Evolutionary conservation across 2,113 vertebrate species (phyloP).

Genomic region (Misgurnus anguillicaudatus): DNA sequence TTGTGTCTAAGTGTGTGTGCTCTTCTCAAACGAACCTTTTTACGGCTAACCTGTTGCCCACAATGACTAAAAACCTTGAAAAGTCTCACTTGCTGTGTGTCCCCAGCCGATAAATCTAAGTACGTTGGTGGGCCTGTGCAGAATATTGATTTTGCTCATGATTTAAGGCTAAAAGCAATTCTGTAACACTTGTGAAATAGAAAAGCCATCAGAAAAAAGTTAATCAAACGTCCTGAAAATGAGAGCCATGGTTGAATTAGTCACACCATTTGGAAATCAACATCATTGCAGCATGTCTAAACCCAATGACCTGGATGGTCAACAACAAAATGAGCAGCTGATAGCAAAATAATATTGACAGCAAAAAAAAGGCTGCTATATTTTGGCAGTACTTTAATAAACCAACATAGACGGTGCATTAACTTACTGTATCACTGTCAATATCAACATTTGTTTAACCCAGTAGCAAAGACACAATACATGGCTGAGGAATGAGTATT

Average conservation of each 20-base stretch:
- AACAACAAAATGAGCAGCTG: background rate
- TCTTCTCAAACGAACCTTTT: constrained; percentile 20
- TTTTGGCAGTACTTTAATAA: too few relatives aligned
- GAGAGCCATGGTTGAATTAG: constrained; percentile 24
- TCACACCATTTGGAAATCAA: constrained; percentile 36
- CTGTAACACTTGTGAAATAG: constrained; percentile 35
- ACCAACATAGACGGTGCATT: too few relatives aligned
- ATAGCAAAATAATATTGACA: too few relatives aligned
- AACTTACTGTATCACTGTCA: background rate
- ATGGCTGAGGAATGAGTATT: background rate
- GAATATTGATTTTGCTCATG: constrained; percentile 32
- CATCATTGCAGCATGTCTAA: constrained; percentile 30
- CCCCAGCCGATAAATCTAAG: constrained; percentile 5
- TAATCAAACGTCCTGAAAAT: constrained; percentile 26
- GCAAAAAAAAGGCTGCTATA: background rate
- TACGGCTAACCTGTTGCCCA: constrained; percentile 22
- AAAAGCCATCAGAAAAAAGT: constrained; percentile 25
- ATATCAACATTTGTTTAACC: background rate
- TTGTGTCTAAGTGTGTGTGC: constrained; percentile 13
- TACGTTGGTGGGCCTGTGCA: constrained; percentile 3
- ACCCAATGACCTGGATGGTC: constrained; percentile 8
- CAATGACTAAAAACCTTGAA: constrained; percentile 24
- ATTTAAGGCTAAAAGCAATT: constrained; percentile 13
- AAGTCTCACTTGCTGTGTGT: background rate
- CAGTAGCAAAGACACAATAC: background rate